phyloP scores from a whole-genome alignment of 2,888 invertebrate species.

The Lasius platythorax region DNA sequence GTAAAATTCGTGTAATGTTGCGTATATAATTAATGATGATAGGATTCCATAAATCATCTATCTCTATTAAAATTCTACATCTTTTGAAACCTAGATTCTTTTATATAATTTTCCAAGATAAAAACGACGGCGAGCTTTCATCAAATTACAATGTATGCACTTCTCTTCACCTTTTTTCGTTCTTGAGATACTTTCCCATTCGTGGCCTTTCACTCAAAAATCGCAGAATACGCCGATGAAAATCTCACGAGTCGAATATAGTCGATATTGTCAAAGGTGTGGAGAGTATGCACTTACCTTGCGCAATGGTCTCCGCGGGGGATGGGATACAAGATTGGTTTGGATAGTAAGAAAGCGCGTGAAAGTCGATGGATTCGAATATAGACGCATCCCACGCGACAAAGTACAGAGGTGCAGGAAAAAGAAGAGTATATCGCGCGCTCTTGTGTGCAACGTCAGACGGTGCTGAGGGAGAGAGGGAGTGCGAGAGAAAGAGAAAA shows the following conservation, averaged over 20 bases:
- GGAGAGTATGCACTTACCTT: conserved; percentile 30
- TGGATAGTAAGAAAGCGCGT: conserved; percentile 42
- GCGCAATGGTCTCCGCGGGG: conserved; percentile 9
- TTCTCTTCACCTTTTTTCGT: not conserved
- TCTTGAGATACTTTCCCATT: conserved; percentile 2
- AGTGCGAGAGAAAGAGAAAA: conserved; percentile 24
- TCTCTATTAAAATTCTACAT: not conserved
- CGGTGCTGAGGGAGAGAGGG: not conserved
- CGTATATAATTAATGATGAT: not conserved
- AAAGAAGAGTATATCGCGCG: not conserved
- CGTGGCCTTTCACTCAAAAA: conserved; percentile 5
- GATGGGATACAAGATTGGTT: conserved; percentile 11
- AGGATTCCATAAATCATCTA: not conserved
- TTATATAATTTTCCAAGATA: not conserved
- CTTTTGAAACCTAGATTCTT: not conserved
- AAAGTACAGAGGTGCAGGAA: not conserved
- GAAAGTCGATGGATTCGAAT: conserved; percentile 62
- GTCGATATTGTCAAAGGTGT: conserved; percentile 66
- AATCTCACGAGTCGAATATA: conserved; percentile 58
- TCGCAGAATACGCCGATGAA: conserved; percentile 55
- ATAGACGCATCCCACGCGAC: conserved; percentile 18
- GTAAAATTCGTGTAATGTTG: not conserved
- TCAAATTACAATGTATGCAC: not conserved
- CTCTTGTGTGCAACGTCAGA: conserved; percentile 16
- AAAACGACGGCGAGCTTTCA: not conserved